A percentile compares a stretch with the other conserved stretches of the same genome.
These are phyloP conservation scores for Platyrinchus mystaceus DNA, from an alignment of 2,797 vertebrate species.

Conservation along the genomic window DNA sequence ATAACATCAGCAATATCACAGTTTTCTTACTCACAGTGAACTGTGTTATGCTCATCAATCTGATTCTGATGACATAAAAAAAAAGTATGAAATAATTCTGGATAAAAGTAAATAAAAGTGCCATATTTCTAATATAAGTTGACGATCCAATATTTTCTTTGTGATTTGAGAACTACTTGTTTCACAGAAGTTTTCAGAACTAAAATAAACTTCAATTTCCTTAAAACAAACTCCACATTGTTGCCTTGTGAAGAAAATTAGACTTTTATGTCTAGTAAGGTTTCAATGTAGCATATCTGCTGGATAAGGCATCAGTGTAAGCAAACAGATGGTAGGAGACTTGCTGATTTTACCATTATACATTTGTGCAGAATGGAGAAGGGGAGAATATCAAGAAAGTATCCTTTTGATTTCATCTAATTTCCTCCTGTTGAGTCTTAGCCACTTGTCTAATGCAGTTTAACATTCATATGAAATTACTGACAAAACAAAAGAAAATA, in stretches of 20 bases:
- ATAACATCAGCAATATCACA: slow-evolving; percentile 29
- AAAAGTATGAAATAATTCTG: slow-evolving; percentile 42
- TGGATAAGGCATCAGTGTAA: slow-evolving; percentile 56
- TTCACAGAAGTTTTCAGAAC: slow-evolving; percentile 46
- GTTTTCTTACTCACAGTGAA: slow-evolving; percentile 5
- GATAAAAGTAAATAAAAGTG: slow-evolving; percentile 63
- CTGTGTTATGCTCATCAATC: slow-evolving; percentile 34
- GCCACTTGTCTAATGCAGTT: background rate
- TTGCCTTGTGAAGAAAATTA: slow-evolving; percentile 56
- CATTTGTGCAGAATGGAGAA: background rate
- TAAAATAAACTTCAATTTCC: slow-evolving; percentile 60
- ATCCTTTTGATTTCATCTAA: background rate
- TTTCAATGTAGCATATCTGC: slow-evolving; percentile 51
- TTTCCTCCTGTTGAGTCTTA: background rate
- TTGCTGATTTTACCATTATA: background rate
- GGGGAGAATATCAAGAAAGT: background rate
- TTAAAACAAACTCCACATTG: slow-evolving; percentile 68
- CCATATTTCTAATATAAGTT: background rate
- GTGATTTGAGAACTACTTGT: slow-evolving; percentile 51
- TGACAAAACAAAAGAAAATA: background rate
- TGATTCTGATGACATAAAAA: slow-evolving; percentile 3
- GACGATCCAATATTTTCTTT: slow-evolving; percentile 10
- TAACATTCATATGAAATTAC: background rate
- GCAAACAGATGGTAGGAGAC: slow-evolving; percentile 42
- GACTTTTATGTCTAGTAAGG: slow-evolving; percentile 48